Conservation (phyloP, 1,140 invertebrate genomes). For the Aphaenogaster rudis region DNA sequence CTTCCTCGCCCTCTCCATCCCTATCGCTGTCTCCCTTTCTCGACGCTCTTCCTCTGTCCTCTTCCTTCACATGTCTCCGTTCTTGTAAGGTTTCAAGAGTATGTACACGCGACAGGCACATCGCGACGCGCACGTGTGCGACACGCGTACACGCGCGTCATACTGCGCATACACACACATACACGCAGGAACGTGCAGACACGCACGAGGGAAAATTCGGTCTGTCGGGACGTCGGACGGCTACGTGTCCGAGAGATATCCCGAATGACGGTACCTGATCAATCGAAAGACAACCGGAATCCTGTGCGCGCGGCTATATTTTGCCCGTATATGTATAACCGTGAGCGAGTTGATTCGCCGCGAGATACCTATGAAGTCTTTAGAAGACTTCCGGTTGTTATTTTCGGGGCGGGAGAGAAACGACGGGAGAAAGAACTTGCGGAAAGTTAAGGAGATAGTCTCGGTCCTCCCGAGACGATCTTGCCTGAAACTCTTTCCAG, state of each 20-base stretch:
- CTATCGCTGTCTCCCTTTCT: slow-evolving; percentile 11
- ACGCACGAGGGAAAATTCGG: slow-evolving; percentile 65
- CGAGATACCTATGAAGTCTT: slow-evolving; percentile 52
- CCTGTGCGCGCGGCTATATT: slow-evolving; percentile 48
- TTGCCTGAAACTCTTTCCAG: slow-evolving; percentile 18
- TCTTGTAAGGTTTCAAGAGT: slow-evolving; percentile 69
- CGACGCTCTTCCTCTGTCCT: slow-evolving; percentile 29
- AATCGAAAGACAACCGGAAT: slow-evolving; percentile 73
- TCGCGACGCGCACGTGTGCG: slow-evolving; percentile 35
- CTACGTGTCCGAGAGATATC: slow-evolving; percentile 77
- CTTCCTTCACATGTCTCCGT: slow-evolving; percentile 63
- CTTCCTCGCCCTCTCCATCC: slow-evolving; percentile 7
- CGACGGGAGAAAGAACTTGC: neutral
- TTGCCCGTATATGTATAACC: slow-evolving; percentile 34
- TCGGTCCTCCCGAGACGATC: slow-evolving; percentile 34
- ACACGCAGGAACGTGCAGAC: neutral
- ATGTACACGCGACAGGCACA: slow-evolving; percentile 25
- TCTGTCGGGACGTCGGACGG: slow-evolving; percentile 72
- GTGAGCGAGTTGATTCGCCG: slow-evolving; percentile 34
- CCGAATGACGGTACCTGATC: slow-evolving; percentile 77
- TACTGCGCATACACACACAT: neutral
- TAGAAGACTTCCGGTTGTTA: slow-evolving; percentile 63
- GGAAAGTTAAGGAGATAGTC: slow-evolving; percentile 57
- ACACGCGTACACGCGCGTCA: slow-evolving; percentile 22
- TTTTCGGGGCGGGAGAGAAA: slow-evolving; percentile 10